These are phyloP conservation scores for Gnathonemus echidnorhynchus DNA, from an alignment of 2,113 vertebrate species.

Conservation along the genomic window DNA sequence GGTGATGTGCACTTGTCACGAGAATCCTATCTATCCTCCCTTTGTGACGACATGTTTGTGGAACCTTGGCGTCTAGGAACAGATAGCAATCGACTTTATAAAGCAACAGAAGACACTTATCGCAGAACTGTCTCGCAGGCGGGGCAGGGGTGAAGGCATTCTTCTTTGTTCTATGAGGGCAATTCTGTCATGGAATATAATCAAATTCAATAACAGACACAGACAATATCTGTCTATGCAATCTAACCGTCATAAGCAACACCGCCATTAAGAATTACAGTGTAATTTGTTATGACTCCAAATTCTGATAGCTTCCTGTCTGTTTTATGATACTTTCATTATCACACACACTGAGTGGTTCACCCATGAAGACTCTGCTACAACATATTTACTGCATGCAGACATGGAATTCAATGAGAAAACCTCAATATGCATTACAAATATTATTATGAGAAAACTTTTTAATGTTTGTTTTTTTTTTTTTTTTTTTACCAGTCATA, in stretches of 20 bases:
- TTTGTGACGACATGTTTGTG: not conserved
- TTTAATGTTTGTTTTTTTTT: not conserved
- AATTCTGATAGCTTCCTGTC: not conserved
- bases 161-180: not conserved
- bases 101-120: not conserved
- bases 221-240: not conserved
- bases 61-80: conserved; percentile 6
- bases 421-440: not conserved
- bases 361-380: not conserved
- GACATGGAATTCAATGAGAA: not conserved
- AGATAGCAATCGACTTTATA: not conserved
- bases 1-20: not conserved
- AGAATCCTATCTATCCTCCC: not conserved
- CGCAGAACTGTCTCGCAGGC: not conserved
- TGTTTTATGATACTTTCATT: not conserved
- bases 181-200: not conserved
- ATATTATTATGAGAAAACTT: not conserved
- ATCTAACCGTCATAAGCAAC: not conserved
- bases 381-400: not conserved
- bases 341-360: not conserved
- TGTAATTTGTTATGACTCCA: conserved; percentile 1
- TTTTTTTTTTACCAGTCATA: not conserved
- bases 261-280: conserved; percentile 1
- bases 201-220: conserved; percentile 6
- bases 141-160: not conserved